Evolutionary conservation across 53 echinoderm and acorn worm species (phyloP), one percentile per base, ranked within the genome.

Genomic region (Zoroaster sp.): DNA sequence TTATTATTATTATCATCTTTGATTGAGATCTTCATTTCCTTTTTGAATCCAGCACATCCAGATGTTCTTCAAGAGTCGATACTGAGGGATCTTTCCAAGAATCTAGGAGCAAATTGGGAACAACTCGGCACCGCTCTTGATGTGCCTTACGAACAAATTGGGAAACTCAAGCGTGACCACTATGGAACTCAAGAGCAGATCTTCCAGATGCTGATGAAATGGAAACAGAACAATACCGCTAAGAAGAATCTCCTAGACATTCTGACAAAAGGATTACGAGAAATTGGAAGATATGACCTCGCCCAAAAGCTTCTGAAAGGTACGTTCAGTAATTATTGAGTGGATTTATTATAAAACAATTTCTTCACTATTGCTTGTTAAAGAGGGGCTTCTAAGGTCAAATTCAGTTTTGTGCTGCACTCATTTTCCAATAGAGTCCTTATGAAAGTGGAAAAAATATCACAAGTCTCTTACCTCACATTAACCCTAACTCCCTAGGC

Each of bases 181-280:
- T 25, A n/a, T 30, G 59, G 25, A 9, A 23, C 39, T 5, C 36
- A 39, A 13, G 79, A 79, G 63, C 59, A 65, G 40, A 39, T 79
- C 36, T 79, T 79, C 30, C 55, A 39, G 40, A 79, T 79, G 79
- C 52, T 79, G 20, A 63, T 79, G 28, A 36, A 23, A 3, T 79
- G 79, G 79, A 79, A 25, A 63, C 1, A 14, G 0, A 20, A 3
- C 17, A n/a, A 23, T 5, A 79, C 55, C 35, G 0, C 2, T 12
- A 59, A 55, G 15, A 35, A 10, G 55, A 20, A 72, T 4, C 34
- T 55, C 35, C 0, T n/a, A n/a, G 12, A 78, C 18, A 6, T 38
- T 20, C 18, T 78, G 38, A 9, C 18, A n/a, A 4, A 37, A 2
- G 40, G 12, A 2, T 38, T 78, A 9, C 1, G 38, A n/a, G 0